Conservation (phyloP, 2,888 invertebrate genomes). For the Drosophila longiperda region DNA sequence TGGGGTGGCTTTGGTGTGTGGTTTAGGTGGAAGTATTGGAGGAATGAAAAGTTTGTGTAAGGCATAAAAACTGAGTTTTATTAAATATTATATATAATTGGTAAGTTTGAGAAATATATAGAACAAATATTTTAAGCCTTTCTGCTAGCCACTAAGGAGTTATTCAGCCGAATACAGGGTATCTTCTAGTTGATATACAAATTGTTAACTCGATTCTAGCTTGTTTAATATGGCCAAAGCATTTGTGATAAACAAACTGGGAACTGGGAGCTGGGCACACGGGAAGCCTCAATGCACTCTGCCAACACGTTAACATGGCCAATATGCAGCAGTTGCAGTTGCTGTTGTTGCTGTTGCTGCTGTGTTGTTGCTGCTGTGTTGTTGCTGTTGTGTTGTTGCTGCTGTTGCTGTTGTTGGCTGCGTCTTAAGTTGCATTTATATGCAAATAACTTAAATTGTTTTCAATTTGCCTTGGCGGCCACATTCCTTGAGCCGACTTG, state of each 20-base stretch:
- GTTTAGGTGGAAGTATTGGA: background rate
- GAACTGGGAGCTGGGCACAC: slow-evolving; percentile 15
- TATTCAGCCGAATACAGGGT: background rate
- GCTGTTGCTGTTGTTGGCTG: slow-evolving; percentile 37
- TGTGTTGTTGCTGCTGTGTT: slow-evolving; percentile 35
- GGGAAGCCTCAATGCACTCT: slow-evolving; percentile 27
- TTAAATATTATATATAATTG: too few species aligned
- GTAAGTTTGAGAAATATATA: too few species aligned
- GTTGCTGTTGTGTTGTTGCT: slow-evolving; percentile 27
- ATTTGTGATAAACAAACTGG: slow-evolving; percentile 17
- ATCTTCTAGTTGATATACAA: background rate
- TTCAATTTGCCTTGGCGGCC: slow-evolving; percentile 77
- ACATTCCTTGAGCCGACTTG: slow-evolving; percentile 73
- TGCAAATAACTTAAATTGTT: slow-evolving; percentile 82
- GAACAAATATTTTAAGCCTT: background rate
- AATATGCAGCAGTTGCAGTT: slow-evolving; percentile 33
- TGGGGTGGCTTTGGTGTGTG: background rate
- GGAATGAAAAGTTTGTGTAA: too few species aligned
- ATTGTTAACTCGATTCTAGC: background rate
- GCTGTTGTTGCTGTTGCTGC: background rate
- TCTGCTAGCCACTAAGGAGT: background rate
- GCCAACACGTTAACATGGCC: slow-evolving; percentile 32
- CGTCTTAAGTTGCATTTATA: slow-evolving; percentile 78
- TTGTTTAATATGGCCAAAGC: slow-evolving; percentile 29
- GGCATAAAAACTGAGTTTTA: too few species aligned